Evolutionary conservation across 2,888 invertebrate species (phyloP), one percentile per base, ranked within the genome.

Genomic region (Thumatha senex): DNA sequence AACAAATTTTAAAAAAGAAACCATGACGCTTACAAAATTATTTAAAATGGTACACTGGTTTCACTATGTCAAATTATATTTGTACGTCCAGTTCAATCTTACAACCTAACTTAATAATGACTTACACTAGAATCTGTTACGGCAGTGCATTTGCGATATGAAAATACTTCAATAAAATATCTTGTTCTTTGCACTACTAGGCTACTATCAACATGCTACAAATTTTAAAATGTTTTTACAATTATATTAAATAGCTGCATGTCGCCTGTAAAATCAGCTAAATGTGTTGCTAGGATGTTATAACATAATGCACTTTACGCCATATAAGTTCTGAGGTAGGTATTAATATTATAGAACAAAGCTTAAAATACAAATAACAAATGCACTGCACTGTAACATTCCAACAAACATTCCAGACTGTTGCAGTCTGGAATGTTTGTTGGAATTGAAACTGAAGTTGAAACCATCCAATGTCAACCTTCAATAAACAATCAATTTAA

Each of bases 401-500:
- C n/a, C 52, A 57, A 52, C 62, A 62, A 60, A 60, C 61, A 62
- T 63, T 51, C 56, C 51, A 46, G 50, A 39, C 51, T 40, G 48
- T 51, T 50, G 61, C 65, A 63, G n/a, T n/a, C n/a, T n/a, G n/a
- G n/a, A n/a, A n/a, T n/a, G n/a, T n/a, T n/a, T n/a, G n/a, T n/a
- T n/a, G n/a, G n/a, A n/a, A n/a, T n/a, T n/a, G n/a, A n/a, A n/a
- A n/a, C n/a, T n/a, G n/a, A n/a, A n/a, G n/a, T n/a, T n/a, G n/a
- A n/a, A n/a, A 60, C 59, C 73, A 68, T 68, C 61, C 70, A 67
- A 77, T 76, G 74, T 76, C 80, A 78, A 76, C 50, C 66, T 72
- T 67, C 72, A 73, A 70, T 72, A 54, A 56, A 72, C 70, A 74
- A 71, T 67, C 70, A 72, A 66, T 65, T 56, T 61, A 59, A 72